Base-by-base conservation (phyloP, 2,113 vertebrate species). In the Apus apus region DNA sequence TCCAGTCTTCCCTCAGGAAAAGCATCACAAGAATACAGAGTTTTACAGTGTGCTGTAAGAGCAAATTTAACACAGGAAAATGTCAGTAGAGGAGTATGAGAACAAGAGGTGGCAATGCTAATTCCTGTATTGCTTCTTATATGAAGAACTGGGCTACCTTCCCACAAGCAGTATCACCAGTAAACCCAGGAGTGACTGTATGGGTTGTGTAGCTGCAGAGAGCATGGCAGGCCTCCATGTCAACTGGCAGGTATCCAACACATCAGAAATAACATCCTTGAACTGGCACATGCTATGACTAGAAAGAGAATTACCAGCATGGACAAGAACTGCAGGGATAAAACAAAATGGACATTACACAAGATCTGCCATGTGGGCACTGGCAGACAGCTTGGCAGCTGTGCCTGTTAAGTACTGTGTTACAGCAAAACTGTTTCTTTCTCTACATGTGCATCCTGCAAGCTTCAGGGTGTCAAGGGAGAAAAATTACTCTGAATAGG, bases 251-350 rank as follows among this genome's bases (percentile, higher is more conserved):
- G 17, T 77, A 7, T 60, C 85, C 90, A 84, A 4, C 71, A 46
- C 38, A 3, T 27, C 43, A 74, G 79, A 83, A 93, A 29, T 71
- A 71, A 32, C 2, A 8, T 90, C 79, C 64, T 84, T 80, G 88
- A 94, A 58, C 51, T 66, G 61, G 70, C 92, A 88, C 92, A 93
- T 66, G 88, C 85, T 90, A 0, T 80, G 80, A 74, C 87, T 78
- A 84, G 82, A 62, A 80, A 64, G 64, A 80, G 54, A 38, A 53
- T 88, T 82, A 40, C 46, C 34, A 38, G 30, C 36, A 34, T 1
- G 8, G 68, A 79, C 95, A 93, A 67, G 79, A 94, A 53, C 90
- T 57, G 51, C 86, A 86, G 89, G 95, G 65, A 27, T 74, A 34
- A 84, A 86, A 25, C 48, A 84, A 67, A 93, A 62, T 7, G 83